Conservation (phyloP, 2,888 invertebrate genomes). For the Osmoderma eremita region DNA sequence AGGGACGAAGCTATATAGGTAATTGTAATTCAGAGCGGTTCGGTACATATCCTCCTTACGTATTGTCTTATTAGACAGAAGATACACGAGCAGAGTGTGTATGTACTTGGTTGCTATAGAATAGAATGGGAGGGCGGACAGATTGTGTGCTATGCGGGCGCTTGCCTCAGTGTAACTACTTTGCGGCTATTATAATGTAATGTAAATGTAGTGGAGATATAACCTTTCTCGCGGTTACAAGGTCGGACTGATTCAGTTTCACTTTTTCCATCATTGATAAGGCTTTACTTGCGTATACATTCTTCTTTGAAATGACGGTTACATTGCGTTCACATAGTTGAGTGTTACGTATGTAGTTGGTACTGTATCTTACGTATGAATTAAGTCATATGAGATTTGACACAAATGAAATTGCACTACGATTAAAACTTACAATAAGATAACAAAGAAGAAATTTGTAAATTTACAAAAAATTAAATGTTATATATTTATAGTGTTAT, state of each 20-base stretch:
- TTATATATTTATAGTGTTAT: too few species aligned
- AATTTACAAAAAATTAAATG: too few species aligned
- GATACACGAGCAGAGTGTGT: constrained; percentile 1
- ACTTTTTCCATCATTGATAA: constrained; percentile 27
- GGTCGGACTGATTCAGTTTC: constrained; percentile 25
- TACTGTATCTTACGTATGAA: background rate
- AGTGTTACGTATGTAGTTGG: too few species aligned
- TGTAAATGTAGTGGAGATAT: constrained; percentile 3
- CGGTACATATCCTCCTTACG: background rate
- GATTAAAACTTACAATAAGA: too few species aligned
- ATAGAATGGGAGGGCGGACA: too few species aligned
- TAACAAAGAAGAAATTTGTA: too few species aligned
- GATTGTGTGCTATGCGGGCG: too few species aligned
- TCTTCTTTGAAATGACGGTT: too few species aligned
- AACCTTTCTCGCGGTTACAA: constrained; percentile 30
- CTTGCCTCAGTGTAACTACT: too few species aligned
- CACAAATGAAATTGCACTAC: background rate
- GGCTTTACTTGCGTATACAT: too few species aligned
- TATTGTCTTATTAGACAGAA: constrained; percentile 6
- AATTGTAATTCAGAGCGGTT: constrained; percentile 19
- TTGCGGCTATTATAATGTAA: constrained; percentile 3
- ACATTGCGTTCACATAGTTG: too few species aligned
- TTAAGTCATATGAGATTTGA: background rate
- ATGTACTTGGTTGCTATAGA: too few species aligned
- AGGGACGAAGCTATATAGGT: background rate